Evolutionary conservation across 2,888 invertebrate species (phyloP).

Genomic region (Cheilosia vernalis): DNA sequence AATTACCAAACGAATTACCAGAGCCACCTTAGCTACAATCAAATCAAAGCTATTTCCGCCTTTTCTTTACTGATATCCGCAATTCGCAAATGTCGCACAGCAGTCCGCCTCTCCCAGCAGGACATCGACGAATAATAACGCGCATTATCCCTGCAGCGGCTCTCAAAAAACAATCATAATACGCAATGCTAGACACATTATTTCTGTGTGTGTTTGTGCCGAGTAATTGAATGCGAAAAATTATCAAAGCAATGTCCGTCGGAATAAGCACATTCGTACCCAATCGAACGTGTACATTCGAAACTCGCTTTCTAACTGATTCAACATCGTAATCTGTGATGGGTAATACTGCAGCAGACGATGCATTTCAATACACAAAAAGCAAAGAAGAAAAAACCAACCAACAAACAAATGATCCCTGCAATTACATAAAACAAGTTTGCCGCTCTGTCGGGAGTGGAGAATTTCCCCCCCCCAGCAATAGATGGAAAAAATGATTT

Average conservation of each 20-base stretch:
- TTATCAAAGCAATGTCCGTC: constrained; percentile 1
- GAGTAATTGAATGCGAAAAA: constrained; percentile 21
- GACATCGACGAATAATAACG: constrained; percentile 3
- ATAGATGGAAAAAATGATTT: constrained; percentile 34
- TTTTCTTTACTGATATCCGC: constrained; percentile 3
- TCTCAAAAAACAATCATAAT: constrained; percentile 10
- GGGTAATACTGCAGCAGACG: too few relatives aligned
- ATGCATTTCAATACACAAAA: constrained; percentile 2
- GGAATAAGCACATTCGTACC: not conserved
- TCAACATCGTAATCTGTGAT: not conserved
- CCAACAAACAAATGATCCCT: constrained; percentile 10
- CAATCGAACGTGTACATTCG: not conserved
- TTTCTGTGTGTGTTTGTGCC: not conserved
- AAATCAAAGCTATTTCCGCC: constrained; percentile 30
- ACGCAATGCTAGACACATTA: constrained; percentile 11
- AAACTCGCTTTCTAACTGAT: constrained; percentile 4
- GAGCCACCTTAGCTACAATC: not conserved
- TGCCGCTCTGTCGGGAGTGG: not conserved
- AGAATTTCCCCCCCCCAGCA: not conserved
- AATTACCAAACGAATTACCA: too few relatives aligned
- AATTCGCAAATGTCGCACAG: constrained; percentile 14
- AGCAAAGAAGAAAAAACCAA: constrained; percentile 5
- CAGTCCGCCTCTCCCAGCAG: not conserved
- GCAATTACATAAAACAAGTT: constrained; percentile 46
- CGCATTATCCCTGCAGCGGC: not conserved